These are phyloP conservation scores for Cephalopachus bancanus DNA, from an alignment of 2,797 vertebrate genomes.

Conservation along the genomic window DNA sequence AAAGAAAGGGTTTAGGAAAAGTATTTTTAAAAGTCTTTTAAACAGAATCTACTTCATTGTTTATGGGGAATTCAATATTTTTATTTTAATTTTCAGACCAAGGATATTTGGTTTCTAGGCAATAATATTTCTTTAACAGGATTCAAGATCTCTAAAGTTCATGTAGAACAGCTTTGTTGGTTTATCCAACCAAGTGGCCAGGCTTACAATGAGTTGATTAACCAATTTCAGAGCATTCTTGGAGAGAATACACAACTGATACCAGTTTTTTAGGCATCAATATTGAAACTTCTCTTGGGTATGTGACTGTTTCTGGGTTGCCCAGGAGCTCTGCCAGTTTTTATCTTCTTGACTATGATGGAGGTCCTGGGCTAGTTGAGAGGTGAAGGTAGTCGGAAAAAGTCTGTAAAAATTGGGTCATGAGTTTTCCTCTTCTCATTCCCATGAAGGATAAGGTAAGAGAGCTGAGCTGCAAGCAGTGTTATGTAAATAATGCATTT, in stretches of 20 bases:
- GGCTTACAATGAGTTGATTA: neutral
- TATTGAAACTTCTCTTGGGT: neutral
- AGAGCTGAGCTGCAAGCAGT: neutral
- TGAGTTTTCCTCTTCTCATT: neutral
- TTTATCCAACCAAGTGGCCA: neutral
- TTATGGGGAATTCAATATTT: neutral
- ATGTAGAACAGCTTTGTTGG: neutral
- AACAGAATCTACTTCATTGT: neutral
- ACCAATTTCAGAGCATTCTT: neutral
- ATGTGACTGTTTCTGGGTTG: neutral
- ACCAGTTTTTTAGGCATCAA: neutral
- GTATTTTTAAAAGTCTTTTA: conserved; percentile 5
- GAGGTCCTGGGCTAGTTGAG: neutral
- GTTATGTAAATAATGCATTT: neutral
- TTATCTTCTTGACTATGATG: neutral
- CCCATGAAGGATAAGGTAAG: neutral
- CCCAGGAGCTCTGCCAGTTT: neutral
- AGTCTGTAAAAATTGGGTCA: neutral
- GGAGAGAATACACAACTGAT: neutral
- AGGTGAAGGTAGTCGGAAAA: neutral
- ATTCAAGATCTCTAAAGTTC: neutral
- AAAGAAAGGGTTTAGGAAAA: neutral
- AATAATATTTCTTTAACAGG: neutral
- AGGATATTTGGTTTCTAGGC: neutral
- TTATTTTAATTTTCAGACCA: conserved; percentile 7